A percentile compares a stretch with the other conserved stretches of the same genome.
Evolutionary conservation across 2,113 vertebrate genomes (phyloP).

Genomic region (Fulmarus glacialis): DNA sequence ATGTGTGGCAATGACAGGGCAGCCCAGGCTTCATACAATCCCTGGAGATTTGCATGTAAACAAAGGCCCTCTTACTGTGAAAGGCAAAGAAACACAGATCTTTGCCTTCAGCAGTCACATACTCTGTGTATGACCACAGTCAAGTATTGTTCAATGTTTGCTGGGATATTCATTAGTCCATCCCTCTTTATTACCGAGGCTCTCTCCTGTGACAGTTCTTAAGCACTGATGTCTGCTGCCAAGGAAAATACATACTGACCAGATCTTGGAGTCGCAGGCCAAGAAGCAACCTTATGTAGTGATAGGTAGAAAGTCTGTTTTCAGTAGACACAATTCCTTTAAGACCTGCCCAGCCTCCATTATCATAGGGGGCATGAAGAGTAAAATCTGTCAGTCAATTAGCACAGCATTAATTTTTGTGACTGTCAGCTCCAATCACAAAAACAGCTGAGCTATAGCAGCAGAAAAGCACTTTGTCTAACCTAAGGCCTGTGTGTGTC

Average conservation of each 20-base stretch:
- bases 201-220: neutral
- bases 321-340: neutral
- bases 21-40: neutral
- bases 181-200: neutral
- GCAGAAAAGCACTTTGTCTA: neutral
- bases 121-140: neutral
- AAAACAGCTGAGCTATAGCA: neutral
- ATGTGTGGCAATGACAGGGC: neutral
- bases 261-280: neutral
- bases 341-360: neutral
- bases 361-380: neutral
- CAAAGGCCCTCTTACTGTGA: neutral
- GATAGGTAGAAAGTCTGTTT: neutral
- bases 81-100: neutral
- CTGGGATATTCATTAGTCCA: neutral
- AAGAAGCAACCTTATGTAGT: neutral
- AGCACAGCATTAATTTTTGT: neutral
- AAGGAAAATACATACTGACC: accelerated
- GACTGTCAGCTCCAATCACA: neutral
- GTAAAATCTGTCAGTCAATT: neutral
- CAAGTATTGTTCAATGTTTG: neutral
- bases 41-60: neutral
- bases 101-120: neutral
- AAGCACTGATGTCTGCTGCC: neutral
- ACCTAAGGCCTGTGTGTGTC: neutral